These are phyloP conservation scores for Eunapius fragilis DNA, from an alignment of 37 sponge, comb jelly and placozoan genomes.

Conservation along the genomic window DNA sequence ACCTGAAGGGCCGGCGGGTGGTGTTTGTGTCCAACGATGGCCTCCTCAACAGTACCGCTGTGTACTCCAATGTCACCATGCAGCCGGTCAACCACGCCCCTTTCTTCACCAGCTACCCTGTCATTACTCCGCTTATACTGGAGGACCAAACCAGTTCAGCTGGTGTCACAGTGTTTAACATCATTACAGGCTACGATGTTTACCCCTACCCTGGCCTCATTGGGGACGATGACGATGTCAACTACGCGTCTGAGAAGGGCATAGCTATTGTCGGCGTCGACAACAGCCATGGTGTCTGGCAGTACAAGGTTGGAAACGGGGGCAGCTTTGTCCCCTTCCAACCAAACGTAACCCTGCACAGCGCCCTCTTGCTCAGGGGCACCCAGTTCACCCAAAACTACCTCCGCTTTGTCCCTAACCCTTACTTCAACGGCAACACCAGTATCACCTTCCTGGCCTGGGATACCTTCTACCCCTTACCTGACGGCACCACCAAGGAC, in stretches of 20 bases:
- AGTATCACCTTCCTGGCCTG: constrained; percentile 83
- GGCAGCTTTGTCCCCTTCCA: constrained; percentile 39
- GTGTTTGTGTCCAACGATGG: constrained; percentile 75
- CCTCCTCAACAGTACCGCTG: constrained; percentile 59
- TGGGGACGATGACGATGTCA: constrained; percentile 71
- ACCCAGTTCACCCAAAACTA: constrained; percentile 19
- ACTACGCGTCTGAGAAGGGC: constrained; percentile 40
- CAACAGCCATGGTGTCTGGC: constrained; percentile 70
- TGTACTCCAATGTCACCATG: constrained; percentile 52
- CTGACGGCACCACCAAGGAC: constrained; percentile 48
- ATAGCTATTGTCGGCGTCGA: constrained; percentile 79
- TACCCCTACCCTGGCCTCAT: constrained; percentile 37
- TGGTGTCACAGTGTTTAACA: constrained; percentile 58
- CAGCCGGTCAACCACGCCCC: constrained; percentile 82
- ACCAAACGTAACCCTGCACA: constrained; percentile 2
- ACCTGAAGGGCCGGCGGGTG: constrained; percentile 12
- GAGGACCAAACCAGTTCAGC: constrained; percentile 64
- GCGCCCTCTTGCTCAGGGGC: constrained; percentile 66
- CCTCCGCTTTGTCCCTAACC: constrained; percentile 79
- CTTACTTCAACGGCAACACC: constrained; percentile 71
- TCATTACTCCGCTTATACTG: constrained; percentile 62
- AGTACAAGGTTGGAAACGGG: constrained; percentile 25
- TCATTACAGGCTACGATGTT: constrained; percentile 27
- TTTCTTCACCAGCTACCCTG: constrained; percentile 12
- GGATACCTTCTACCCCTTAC: constrained; percentile 74